phyloP scores from a whole-genome alignment of 2,113 vertebrate species.

The Macquaria australasica region DNA sequence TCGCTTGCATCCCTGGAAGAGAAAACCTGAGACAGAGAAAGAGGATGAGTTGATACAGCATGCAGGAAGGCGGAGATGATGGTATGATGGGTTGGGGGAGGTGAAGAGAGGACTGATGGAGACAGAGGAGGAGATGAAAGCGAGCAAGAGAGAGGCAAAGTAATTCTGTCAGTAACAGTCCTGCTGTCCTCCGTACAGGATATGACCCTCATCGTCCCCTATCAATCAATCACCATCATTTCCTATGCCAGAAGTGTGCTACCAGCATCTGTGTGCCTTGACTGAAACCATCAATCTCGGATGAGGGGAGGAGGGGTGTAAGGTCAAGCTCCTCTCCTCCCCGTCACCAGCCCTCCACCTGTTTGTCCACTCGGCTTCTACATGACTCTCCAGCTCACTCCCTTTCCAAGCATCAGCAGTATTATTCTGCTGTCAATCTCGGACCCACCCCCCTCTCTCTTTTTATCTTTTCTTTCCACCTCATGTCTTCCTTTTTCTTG shows the following conservation, averaged over 20 bases:
- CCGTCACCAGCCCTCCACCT: background rate
- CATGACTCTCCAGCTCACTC: background rate
- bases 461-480: conserved; percentile 32
- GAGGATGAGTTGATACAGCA: conserved; percentile 12
- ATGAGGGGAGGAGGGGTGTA: background rate
- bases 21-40: background rate
- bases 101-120: conserved; percentile 29
- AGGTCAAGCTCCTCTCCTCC: conserved; percentile 24
- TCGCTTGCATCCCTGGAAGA: background rate
- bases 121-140: conserved; percentile 47
- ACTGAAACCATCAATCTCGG: conserved; percentile 49
- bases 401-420: conserved; percentile 40
- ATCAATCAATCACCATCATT: conserved; percentile 69
- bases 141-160: conserved; percentile 32
- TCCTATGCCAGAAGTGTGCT: conserved; percentile 46
- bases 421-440: conserved; percentile 26
- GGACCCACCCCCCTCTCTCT: background rate
- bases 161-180: conserved; percentile 45
- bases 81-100: background rate
- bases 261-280: conserved; percentile 54
- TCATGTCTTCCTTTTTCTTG: conserved; percentile 32
- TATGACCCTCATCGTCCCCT: conserved; percentile 53
- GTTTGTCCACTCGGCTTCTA: conserved; percentile 3
- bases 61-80: conserved; percentile 15
- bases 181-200: conserved; percentile 61